Percentiles rank a stretch among this genome's conserved stretches.
Evolutionary conservation across 2,113 vertebrate genomes (phyloP).

Genomic region (Narcine bancroftii): DNA sequence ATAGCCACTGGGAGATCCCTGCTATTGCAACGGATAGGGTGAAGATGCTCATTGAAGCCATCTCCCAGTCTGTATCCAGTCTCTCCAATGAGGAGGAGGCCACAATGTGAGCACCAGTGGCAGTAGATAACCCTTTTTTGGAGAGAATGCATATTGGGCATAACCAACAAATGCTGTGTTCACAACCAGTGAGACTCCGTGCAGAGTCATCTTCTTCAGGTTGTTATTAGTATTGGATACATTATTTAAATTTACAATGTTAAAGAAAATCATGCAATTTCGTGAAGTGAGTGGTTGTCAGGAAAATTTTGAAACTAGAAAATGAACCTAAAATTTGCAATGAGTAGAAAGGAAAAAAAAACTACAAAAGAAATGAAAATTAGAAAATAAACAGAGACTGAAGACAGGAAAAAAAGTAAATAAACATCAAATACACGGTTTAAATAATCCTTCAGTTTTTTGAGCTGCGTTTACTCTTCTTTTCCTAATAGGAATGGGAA

Average conservation of each 20-base stretch:
- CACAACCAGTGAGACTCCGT: neutral
- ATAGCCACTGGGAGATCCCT: too few relatives aligned
- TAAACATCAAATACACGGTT: neutral
- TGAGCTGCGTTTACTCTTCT: slow-evolving; percentile 35
- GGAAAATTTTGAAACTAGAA: slow-evolving; percentile 11
- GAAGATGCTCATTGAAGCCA: too few relatives aligned
- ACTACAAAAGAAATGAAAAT: neutral
- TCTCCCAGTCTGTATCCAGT: too few relatives aligned
- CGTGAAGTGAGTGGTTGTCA: neutral
- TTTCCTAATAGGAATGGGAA: slow-evolving; percentile 61
- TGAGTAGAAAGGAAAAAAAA: neutral
- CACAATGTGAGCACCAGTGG: too few relatives aligned
- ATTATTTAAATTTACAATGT: neutral
- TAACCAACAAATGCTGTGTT: neutral
- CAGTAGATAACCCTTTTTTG: too few relatives aligned
- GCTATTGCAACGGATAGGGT: too few relatives aligned
- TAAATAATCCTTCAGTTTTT: neutral
- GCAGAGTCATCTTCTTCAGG: neutral
- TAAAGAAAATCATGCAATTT: neutral
- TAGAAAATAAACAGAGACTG: neutral
- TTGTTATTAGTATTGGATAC: neutral
- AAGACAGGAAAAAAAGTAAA: neutral
- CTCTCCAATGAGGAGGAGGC: too few relatives aligned
- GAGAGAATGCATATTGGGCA: neutral
- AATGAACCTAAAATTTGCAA: neutral